phyloP scores from a whole-genome alignment of 2,113 vertebrate genomes.

The Sceloporus tristichus region DNA sequence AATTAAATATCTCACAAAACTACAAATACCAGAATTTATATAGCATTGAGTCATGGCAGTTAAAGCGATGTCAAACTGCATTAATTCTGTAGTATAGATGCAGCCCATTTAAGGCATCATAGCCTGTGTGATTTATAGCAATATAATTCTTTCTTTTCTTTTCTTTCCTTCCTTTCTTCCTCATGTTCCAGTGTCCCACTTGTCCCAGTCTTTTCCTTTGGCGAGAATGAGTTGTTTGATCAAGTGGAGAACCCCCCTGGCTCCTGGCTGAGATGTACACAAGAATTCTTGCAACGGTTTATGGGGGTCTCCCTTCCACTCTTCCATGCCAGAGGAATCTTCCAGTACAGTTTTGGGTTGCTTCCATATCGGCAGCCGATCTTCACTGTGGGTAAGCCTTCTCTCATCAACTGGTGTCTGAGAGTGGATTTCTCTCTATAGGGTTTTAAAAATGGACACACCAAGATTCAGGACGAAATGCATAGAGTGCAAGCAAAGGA shows the following conservation, averaged over 20 bases:
- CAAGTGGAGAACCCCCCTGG: conserved; percentile 87
- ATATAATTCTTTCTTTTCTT: neutral
- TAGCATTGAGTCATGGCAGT: no score
- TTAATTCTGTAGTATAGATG: no score
- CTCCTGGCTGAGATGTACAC: conserved; percentile 83
- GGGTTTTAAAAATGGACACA: neutral
- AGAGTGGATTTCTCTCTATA: neutral
- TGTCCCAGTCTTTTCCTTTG: conserved; percentile 92
- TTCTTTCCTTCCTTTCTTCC: neutral
- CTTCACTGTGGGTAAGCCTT: conserved; percentile 86
- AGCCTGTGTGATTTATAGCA: no score
- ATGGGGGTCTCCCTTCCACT: conserved; percentile 92
- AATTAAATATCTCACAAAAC: no score
- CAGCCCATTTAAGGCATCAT: no score
- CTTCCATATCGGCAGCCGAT: conserved; percentile 90
- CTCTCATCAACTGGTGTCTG: accelerated
- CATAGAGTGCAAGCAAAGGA: no score
- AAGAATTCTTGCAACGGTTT: conserved; percentile 85
- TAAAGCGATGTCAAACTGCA: no score
- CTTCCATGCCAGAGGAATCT: conserved; percentile 91
- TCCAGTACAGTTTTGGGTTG: conserved; percentile 94
- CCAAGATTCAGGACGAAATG: no score
- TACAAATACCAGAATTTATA: no score
- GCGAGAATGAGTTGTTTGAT: conserved; percentile 91
- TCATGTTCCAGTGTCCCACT: conserved; percentile 78